Conservation (phyloP, 2,888 invertebrate species). For the Ophion ventricosus region DNA sequence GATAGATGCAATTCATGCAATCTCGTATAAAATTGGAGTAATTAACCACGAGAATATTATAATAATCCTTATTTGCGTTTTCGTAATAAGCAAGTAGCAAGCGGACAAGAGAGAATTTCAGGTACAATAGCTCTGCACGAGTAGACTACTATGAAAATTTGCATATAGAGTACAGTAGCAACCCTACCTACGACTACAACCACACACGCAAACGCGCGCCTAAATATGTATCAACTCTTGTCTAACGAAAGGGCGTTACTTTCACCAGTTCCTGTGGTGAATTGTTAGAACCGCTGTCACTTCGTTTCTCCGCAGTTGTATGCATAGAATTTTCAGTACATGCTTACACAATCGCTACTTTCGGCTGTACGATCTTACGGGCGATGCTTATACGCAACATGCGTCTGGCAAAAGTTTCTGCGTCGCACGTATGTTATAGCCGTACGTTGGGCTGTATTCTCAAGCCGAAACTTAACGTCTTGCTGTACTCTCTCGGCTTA, state of each 20-base stretch:
- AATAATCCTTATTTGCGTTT: constrained; percentile 52
- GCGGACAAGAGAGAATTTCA: constrained; percentile 16
- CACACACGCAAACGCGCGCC: neutral
- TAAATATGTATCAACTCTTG: neutral
- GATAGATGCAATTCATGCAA: neutral
- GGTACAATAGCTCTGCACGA: constrained; percentile 38
- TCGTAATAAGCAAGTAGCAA: constrained; percentile 19
- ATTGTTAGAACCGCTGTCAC: neutral
- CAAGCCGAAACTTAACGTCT: constrained; percentile 12
- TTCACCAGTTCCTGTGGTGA: neutral
- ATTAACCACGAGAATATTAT: constrained; percentile 58
- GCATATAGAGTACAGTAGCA: constrained; percentile 5
- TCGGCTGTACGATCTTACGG: constrained; percentile 8
- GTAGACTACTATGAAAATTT: constrained; percentile 23
- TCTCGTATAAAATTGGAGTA: constrained; percentile 48
- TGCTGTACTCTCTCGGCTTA: constrained; percentile 4
- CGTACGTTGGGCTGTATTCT: neutral
- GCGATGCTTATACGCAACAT: constrained; percentile 7
- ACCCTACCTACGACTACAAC: neutral
- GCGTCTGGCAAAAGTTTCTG: constrained; percentile 32
- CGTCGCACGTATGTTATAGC: constrained; percentile 23
- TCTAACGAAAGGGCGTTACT: constrained; percentile 9
- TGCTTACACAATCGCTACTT: constrained; percentile 24
- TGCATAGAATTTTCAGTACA: constrained; percentile 28
- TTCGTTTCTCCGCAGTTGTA: neutral